Base-by-base conservation (phyloP, 2,113 vertebrate genomes). In the Oreochromis aureus region DNA sequence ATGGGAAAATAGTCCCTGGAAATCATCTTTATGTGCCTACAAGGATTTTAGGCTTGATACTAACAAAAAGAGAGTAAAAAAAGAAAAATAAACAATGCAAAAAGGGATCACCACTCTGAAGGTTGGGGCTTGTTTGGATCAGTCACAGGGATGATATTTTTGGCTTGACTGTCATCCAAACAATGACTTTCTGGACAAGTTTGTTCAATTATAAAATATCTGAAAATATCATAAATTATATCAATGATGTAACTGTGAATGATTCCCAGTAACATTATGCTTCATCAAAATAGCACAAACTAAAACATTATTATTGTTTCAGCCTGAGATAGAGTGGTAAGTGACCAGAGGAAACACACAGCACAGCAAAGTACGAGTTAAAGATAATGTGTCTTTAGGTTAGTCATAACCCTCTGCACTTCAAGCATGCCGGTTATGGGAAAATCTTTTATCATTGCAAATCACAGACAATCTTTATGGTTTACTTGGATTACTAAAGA, bases 121-220 rank as follows among this genome's bases (percentile, higher is more conserved):
- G 63, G 34, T 13, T 0, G 63, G 19, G 19, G 34, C 2, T 69
- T 69, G 63, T 22, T 69, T 22, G 63, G 36, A 24, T 41, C n/a
- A 13, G 34, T 66, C 34, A 66, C 32, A 24, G n/a, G 0, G 19
- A 69, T 9, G 2, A 66, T 66, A 0, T n/a, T n/a, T 66, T 66
- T 22, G 8, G 66, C 66, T 24, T 44, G 15, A 24, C 12, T 71
- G 36, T 71, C 66, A 44, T 44, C 12, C 5, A 24, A 44, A 6
- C n/a, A 71, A 24, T 24, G 7, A 15, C n/a, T 71, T 71, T 44
- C 7, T 44, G 4, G 66, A 71, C 66, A 44, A 44, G n/a, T 44
- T 24, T 71, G 1, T 71, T 9, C n/a, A 69, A 69, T 69, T 8
- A 8, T 39, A 36, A 36, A 66, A 39, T 66, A 66, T 39, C 32